These are phyloP conservation scores for Gavia stellata DNA, from an alignment of 2,113 vertebrate species.

Conservation along the genomic window DNA sequence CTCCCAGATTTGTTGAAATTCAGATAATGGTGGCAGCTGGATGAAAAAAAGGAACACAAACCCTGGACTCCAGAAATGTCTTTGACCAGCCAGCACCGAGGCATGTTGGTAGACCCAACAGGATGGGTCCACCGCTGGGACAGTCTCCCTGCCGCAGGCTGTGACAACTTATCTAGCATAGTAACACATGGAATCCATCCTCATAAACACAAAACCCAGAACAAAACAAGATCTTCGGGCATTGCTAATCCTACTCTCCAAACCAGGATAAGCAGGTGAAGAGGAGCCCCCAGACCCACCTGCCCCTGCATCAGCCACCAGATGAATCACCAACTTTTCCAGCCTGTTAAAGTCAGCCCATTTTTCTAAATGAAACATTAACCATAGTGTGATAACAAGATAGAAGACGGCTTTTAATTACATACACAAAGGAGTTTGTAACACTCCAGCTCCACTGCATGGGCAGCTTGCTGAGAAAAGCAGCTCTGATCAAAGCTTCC, in stretches of 20 bases:
- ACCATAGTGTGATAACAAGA: neutral
- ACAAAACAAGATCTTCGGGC: neutral
- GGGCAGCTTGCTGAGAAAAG: conserved; percentile 29
- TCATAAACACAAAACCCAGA: neutral
- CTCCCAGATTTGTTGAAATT: neutral
- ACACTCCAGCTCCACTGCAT: neutral
- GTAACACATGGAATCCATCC: neutral
- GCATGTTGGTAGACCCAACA: rapidly evolving
- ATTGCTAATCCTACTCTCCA: neutral
- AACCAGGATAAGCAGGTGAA: neutral
- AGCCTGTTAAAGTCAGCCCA: neutral
- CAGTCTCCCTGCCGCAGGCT: neutral
- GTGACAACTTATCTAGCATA: neutral
- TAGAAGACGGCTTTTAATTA: conserved; percentile 15
- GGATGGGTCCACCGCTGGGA: neutral
- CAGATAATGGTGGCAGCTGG: rapidly evolving
- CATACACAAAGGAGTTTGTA: neutral
- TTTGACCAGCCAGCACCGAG: rapidly evolving
- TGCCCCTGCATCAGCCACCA: neutral
- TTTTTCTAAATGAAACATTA: neutral
- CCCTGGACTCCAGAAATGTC: neutral
- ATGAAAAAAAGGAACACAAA: neutral
- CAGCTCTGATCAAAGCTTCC: conserved; percentile 22
- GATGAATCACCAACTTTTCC: neutral
- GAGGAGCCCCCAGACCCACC: neutral